Conservation (phyloP, 2,888 invertebrate species). For the Physocephala rufipes region DNA sequence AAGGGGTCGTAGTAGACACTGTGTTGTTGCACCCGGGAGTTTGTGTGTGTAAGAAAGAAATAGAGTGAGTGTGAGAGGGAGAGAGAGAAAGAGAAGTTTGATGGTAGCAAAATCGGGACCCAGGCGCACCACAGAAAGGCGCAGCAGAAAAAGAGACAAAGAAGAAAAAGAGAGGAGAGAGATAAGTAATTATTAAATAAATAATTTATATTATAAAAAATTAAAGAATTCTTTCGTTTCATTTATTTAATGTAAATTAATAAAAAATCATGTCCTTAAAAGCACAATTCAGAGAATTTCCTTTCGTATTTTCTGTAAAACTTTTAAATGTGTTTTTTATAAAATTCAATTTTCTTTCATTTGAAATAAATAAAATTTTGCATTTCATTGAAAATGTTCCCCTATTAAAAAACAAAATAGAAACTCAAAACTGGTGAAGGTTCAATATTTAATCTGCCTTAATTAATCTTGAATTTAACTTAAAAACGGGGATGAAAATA, state of each 20-base stretch:
- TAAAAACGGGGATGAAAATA: slow-evolving; percentile 22
- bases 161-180: slow-evolving; percentile 20
- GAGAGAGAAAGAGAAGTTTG: background rate
- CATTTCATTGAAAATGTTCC: background rate
- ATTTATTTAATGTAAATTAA: background rate
- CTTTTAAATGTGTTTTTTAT: slow-evolving; percentile 30
- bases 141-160: background rate
- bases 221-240: background rate
- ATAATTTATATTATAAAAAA: slow-evolving; percentile 10
- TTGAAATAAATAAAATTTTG: slow-evolving; percentile 32
- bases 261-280: slow-evolving; percentile 56
- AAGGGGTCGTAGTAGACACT: slow-evolving; percentile 97
- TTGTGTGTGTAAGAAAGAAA: background rate
- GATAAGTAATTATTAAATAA: slow-evolving; percentile 13
- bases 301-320: background rate
- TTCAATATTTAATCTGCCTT: background rate
- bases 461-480: slow-evolving; percentile 6
- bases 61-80: background rate
- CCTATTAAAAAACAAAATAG: slow-evolving; percentile 13
- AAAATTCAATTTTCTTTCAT: background rate
- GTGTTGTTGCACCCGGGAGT: slow-evolving; percentile 37
- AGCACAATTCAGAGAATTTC: slow-evolving; percentile 59
- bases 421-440: background rate
- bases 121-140: background rate
- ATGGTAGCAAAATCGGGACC: no score